These are phyloP conservation scores for Macquaria australasica DNA, from an alignment of 2,113 vertebrate genomes.

Conservation along the genomic window DNA sequence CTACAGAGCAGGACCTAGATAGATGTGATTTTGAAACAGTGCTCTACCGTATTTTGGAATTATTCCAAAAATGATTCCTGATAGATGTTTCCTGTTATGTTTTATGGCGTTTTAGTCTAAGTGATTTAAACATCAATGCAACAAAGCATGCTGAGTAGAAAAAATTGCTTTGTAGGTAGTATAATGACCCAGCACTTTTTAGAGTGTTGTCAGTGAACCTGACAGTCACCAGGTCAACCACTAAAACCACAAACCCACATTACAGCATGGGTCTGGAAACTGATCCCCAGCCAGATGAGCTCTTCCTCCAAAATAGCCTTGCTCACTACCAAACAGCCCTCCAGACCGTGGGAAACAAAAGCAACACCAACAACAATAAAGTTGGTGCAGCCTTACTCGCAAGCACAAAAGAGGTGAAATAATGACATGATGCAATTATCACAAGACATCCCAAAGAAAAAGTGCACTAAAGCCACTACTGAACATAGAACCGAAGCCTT, in stretches of 20 bases:
- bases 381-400: not conserved
- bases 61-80: not conserved
- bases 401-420: constrained; percentile 22
- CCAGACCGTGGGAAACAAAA: constrained; percentile 46
- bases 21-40: constrained; percentile 10
- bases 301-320: constrained; percentile 4
- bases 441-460: constrained; percentile 36
- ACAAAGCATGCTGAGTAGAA: not conserved
- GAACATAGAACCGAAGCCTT: not conserved
- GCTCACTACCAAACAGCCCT: not conserved
- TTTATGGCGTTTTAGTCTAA: not conserved
- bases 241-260: constrained; percentile 54
- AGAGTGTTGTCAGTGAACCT: constrained; percentile 25
- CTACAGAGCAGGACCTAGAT: not conserved
- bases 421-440: constrained; percentile 32
- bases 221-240: constrained; percentile 22
- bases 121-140: constrained; percentile 9
- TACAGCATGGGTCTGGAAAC: constrained; percentile 46
- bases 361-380: not conserved
- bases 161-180: not conserved
- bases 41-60: constrained; percentile 8
- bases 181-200: not conserved
- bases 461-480: constrained; percentile 22
- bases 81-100: constrained; percentile 11
- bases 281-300: constrained; percentile 37